Evolutionary conservation across 2,113 vertebrate species (phyloP).

Genomic region (Barnardius zonarius): DNA sequence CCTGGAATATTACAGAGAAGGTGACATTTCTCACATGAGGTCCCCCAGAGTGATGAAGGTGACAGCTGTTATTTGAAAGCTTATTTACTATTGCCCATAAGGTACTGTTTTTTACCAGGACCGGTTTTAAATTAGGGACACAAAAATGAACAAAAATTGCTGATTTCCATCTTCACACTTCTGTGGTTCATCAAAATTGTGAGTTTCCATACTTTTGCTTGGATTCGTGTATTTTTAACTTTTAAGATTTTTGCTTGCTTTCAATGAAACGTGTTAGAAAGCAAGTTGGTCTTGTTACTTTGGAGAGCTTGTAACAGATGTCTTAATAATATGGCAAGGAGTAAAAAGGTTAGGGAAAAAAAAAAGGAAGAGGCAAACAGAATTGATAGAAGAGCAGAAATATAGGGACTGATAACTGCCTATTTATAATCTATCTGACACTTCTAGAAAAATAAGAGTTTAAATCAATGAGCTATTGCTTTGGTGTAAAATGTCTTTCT

Average conservation of each 20-base stretch:
- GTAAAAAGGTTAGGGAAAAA: neutral
- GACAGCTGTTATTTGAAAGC: neutral
- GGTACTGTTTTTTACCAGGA: rapidly evolving
- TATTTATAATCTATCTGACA: neutral
- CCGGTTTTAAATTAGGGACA: neutral
- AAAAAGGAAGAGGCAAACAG: neutral
- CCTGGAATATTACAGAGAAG: neutral
- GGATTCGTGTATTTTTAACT: neutral
- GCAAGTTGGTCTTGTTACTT: neutral
- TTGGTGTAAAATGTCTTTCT: neutral
- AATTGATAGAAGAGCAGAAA: neutral
- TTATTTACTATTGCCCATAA: neutral
- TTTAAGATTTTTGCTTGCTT: neutral
- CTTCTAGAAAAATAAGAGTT: neutral
- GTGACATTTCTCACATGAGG: neutral
- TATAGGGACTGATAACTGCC: neutral
- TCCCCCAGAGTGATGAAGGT: neutral
- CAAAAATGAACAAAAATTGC: neutral
- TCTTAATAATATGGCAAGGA: neutral
- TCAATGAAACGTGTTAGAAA: neutral
- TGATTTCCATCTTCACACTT: neutral
- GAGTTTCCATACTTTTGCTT: neutral
- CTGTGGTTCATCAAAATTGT: neutral
- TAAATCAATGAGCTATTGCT: neutral
- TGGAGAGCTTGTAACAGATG: neutral